These are phyloP conservation scores for Fragum sueziense DNA, from an alignment of 2,888 invertebrate species.

Conservation along the genomic window DNA sequence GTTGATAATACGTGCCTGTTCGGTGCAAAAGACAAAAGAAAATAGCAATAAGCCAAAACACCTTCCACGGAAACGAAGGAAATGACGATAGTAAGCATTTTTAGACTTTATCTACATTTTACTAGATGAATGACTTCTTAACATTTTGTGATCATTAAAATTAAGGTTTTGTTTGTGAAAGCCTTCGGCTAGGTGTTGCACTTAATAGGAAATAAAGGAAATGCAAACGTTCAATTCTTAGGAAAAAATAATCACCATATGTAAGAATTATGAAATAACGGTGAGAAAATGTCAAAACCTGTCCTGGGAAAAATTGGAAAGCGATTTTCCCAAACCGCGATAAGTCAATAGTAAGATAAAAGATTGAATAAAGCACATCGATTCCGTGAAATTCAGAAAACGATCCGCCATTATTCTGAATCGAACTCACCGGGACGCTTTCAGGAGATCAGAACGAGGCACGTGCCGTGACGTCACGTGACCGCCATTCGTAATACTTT, in stretches of 20 bases:
- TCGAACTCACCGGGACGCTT: conserved; percentile 15
- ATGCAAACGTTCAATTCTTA: no score
- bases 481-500: conserved; percentile 16
- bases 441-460: conserved; percentile 18
- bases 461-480: conserved; percentile 17
- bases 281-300: not conserved
- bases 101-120: no score
- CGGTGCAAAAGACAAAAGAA: not conserved
- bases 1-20: not conserved
- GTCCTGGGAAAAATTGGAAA: conserved; percentile 21
- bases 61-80: no score
- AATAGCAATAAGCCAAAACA: no score
- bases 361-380: conserved; percentile 13
- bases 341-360: conserved; percentile 27
- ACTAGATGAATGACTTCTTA: no score
- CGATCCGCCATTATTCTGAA: conserved; percentile 19
- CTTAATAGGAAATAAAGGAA: no score
- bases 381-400: conserved; percentile 25
- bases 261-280: not conserved
- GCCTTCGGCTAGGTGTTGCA: no score
- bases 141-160: no score
- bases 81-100: no score
- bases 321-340: conserved; percentile 23
- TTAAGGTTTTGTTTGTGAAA: no score
- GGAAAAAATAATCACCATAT: no score